Percentiles rank a stretch among this genome's conserved stretches.
Conservation (phyloP, 1,140 invertebrate genomes). For the Leptestheria dahalacensis region DNA sequence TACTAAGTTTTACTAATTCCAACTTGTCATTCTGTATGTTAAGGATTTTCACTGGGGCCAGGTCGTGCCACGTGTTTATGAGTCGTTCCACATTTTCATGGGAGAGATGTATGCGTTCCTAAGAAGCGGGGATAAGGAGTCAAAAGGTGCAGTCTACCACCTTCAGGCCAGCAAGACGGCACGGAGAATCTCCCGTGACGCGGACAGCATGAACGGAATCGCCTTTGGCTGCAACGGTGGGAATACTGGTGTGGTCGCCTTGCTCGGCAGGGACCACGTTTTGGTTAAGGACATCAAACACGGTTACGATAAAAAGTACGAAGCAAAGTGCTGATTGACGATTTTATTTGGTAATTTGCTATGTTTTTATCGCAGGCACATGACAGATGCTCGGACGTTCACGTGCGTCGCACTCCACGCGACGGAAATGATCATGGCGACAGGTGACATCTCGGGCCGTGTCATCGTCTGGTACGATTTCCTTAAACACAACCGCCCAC, state of each 20-base stretch:
- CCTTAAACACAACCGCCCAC: constrained; percentile 25
- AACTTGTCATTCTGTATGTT: too few relatives aligned
- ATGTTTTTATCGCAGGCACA: constrained; percentile 25
- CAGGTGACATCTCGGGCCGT: constrained; percentile 49
- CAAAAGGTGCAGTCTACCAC: background rate
- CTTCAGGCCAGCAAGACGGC: background rate
- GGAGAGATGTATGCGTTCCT: background rate
- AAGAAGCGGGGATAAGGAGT: background rate
- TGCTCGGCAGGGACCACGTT: constrained; percentile 25
- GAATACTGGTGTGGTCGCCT: constrained; percentile 23
- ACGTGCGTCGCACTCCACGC: constrained; percentile 56
- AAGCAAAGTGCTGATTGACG: constrained; percentile 13
- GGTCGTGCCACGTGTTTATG: background rate
- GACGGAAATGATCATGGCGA: constrained; percentile 44
- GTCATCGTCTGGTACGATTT: constrained; percentile 48
- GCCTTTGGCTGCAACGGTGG: constrained; percentile 6
- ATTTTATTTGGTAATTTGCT: constrained; percentile 3
- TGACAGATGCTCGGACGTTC: constrained; percentile 33
- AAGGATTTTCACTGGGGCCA: background rate
- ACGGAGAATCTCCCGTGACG: background rate
- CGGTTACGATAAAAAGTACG: constrained; percentile 18
- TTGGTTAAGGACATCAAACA: constrained; percentile 26
- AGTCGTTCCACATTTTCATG: background rate
- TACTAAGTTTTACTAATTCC: too few relatives aligned
- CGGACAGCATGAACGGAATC: background rate